Conservation (phyloP, 2,113 vertebrate species). For the Pundamilia nyererei region DNA sequence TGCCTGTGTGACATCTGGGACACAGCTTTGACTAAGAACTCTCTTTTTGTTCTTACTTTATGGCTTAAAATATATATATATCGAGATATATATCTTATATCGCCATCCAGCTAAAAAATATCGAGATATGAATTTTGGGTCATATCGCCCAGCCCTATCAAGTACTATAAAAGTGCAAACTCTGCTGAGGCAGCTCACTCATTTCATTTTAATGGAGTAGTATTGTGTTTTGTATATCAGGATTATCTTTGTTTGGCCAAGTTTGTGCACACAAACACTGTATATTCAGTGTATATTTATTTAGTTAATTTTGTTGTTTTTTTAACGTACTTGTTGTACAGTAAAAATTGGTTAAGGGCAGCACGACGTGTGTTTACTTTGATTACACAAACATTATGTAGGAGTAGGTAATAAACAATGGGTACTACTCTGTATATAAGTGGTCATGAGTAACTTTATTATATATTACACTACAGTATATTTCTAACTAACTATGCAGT, state of each 20-base stretch:
- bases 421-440: not conserved
- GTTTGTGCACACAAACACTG: not conserved
- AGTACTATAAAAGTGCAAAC: not conserved
- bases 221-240: not conserved
- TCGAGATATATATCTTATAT: too few species aligned
- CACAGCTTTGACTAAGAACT: too few species aligned
- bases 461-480: not conserved
- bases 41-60: too few species aligned
- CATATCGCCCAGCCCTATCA: too few species aligned
- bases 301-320: not conserved
- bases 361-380: not conserved
- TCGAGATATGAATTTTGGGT: too few species aligned
- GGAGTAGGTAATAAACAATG: not conserved
- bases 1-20: too few species aligned
- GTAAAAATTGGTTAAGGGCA: not conserved
- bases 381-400: not conserved
- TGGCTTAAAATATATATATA: too few species aligned
- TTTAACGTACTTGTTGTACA: not conserved
- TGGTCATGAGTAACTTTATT: not conserved
- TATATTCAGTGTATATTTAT: not conserved
- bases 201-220: not conserved
- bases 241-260: not conserved
- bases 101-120: too few species aligned
- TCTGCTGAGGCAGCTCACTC: not conserved
- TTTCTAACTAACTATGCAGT: not conserved